These are phyloP conservation scores for Mycetomoellerius zeteki DNA, from an alignment of 1,140 invertebrate species.

Conservation along the genomic window DNA sequence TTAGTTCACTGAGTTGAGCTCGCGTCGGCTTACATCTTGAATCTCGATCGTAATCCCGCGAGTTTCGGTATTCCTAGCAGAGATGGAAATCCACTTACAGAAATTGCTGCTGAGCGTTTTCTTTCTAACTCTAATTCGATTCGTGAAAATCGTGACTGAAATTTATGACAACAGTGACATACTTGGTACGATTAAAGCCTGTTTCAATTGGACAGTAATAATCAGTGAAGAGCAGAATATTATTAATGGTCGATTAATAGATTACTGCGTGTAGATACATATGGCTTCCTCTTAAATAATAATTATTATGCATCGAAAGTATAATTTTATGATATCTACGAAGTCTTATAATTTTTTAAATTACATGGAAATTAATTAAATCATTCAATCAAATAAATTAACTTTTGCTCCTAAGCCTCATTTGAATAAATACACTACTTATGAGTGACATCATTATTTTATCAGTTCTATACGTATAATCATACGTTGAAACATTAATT, in stretches of 20 bases:
- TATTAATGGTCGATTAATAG: background rate
- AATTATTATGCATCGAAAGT: background rate
- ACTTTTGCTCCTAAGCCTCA: background rate
- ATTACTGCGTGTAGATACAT: background rate
- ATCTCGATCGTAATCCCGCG: constrained; percentile 52
- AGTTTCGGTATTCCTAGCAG: constrained; percentile 22
- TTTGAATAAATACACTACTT: background rate
- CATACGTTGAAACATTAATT: background rate
- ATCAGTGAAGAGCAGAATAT: background rate
- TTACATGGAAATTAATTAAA: background rate
- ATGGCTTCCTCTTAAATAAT: background rate
- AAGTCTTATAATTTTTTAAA: background rate
- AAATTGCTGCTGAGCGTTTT: constrained; percentile 52
- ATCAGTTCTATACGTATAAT: background rate
- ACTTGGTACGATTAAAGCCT: constrained; percentile 12
- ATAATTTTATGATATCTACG: background rate
- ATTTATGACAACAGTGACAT: constrained; percentile 3
- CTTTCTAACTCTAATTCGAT: constrained; percentile 53
- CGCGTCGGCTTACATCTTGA: constrained; percentile 36
- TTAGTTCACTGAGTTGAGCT: constrained; percentile 52
- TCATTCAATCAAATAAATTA: background rate
- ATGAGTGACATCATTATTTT: background rate
- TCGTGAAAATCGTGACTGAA: constrained; percentile 33
- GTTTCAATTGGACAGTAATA: background rate
- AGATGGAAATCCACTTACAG: constrained; percentile 57